Conservation (phyloP, 1,140 invertebrate genomes). For the Pseudomyrmex pallidus region DNA sequence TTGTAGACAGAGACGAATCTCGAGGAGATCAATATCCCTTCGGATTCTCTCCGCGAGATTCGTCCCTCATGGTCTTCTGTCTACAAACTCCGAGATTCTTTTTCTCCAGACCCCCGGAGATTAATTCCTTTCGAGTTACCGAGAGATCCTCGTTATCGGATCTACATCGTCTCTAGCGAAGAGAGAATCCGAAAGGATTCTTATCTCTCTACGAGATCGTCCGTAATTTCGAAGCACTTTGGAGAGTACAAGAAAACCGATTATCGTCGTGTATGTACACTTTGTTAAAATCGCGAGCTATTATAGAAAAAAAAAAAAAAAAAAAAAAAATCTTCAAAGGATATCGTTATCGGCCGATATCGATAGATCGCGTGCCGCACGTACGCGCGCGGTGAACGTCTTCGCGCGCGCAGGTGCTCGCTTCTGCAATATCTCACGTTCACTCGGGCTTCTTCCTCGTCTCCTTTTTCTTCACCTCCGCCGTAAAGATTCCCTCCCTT, state of each 20-base stretch:
- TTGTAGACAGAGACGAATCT: neutral
- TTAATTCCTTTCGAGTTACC: no score
- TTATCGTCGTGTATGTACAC: neutral
- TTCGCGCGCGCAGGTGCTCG: slow-evolving; percentile 41
- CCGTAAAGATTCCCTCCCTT: neutral
- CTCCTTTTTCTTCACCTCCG: neutral
- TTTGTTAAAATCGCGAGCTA: neutral
- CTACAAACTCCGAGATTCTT: no score
- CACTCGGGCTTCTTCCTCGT: slow-evolving; percentile 24
- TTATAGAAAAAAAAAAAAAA: neutral
- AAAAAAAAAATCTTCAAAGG: slow-evolving; percentile 11
- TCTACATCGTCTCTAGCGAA: no score
- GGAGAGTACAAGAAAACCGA: neutral
- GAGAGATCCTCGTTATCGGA: no score
- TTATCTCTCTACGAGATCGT: neutral
- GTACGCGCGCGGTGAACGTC: slow-evolving; percentile 46
- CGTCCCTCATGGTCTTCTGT: no score
- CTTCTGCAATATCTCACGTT: slow-evolving; percentile 35
- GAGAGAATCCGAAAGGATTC: no score
- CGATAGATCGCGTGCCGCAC: slow-evolving; percentile 54
- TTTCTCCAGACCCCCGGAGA: no score
- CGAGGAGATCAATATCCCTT: neutral
- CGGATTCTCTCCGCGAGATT: no score
- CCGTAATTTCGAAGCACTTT: neutral
- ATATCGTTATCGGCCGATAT: slow-evolving; percentile 38